A percentile compares a stretch with the other conserved stretches of the same genome.
phyloP scores from a whole-genome alignment of 2,113 vertebrate genomes.

The Thryonomys swinderianus region DNA sequence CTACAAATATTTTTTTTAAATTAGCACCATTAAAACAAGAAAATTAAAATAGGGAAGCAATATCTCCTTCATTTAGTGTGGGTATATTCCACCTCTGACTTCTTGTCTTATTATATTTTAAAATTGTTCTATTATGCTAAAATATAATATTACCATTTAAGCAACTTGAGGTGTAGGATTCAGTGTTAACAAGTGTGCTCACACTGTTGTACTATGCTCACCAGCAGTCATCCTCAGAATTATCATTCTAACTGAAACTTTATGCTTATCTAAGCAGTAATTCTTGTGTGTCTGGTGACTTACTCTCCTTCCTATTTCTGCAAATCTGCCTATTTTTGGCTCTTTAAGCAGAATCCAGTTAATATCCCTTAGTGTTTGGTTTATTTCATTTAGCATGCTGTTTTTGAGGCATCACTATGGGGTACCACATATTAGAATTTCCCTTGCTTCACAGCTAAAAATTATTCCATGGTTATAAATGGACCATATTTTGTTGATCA shows the following conservation, averaged over 20 bases:
- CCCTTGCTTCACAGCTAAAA: neutral
- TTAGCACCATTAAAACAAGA: neutral
- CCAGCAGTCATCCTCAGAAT: neutral
- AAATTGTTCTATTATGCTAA: neutral
- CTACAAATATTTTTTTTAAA: neutral
- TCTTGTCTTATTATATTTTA: neutral
- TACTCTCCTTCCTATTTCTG: neutral
- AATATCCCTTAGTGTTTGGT: neutral
- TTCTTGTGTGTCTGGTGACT: neutral
- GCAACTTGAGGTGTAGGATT: neutral
- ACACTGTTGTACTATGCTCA: neutral
- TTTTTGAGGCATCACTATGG: neutral
- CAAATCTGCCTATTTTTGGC: neutral
- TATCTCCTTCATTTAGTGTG: neutral
- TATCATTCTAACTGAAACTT: neutral
- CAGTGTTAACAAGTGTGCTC: neutral
- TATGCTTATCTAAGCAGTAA: neutral
- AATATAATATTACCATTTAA: neutral
- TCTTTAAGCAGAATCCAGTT: neutral
- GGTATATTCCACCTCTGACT: neutral
- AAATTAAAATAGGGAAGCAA: neutral
- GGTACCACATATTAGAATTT: neutral
- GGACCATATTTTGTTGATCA: neutral
- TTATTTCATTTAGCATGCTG: neutral
- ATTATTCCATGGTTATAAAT: neutral